Evolutionary conservation across 1,140 invertebrate species (phyloP).

Genomic region (Ooceraea biroi): DNA sequence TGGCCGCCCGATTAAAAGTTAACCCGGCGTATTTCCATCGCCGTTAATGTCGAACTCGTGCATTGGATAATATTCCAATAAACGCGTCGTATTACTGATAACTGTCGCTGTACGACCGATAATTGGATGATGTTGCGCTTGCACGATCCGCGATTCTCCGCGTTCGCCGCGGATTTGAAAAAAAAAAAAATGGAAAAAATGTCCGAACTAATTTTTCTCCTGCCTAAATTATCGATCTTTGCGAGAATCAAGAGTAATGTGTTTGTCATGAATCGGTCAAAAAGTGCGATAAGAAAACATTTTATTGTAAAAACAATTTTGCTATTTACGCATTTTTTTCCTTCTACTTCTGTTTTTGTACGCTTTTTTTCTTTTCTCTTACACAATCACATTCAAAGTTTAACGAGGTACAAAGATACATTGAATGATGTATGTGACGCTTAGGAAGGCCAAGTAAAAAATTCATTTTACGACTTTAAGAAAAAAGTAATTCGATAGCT

Average conservation of each 20-base stretch:
- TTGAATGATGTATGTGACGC: neutral
- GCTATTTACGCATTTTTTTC: neutral
- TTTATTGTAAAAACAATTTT: neutral
- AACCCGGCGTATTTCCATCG: slow-evolving; percentile 62
- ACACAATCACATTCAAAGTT: neutral
- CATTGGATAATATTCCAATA: slow-evolving; percentile 64
- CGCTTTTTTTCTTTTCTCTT: neutral
- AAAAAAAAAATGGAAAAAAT: slow-evolving; percentile 13
- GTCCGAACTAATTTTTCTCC: slow-evolving; percentile 35
- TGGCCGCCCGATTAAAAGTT: slow-evolving; percentile 60
- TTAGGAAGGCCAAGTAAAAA: slow-evolving; percentile 9
- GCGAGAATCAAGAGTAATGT: slow-evolving; percentile 27
- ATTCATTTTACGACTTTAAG: neutral
- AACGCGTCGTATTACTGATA: slow-evolving; percentile 66
- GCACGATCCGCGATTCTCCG: slow-evolving; percentile 55
- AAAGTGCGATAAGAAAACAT: neutral
- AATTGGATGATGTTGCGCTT: slow-evolving; percentile 61
- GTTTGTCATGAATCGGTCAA: slow-evolving; percentile 10
- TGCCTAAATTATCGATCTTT: slow-evolving; percentile 36
- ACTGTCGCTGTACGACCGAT: slow-evolving; percentile 58
- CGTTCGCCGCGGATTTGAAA: slow-evolving; percentile 17
- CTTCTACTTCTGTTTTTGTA: neutral
- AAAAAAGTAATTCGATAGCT: neutral
- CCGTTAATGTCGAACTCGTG: slow-evolving; percentile 60
- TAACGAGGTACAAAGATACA: neutral